Evolutionary conservation across 2,888 invertebrate genomes (phyloP), one percentile per base, ranked within the genome.

Genomic region (Liodrosophila aerea): DNA sequence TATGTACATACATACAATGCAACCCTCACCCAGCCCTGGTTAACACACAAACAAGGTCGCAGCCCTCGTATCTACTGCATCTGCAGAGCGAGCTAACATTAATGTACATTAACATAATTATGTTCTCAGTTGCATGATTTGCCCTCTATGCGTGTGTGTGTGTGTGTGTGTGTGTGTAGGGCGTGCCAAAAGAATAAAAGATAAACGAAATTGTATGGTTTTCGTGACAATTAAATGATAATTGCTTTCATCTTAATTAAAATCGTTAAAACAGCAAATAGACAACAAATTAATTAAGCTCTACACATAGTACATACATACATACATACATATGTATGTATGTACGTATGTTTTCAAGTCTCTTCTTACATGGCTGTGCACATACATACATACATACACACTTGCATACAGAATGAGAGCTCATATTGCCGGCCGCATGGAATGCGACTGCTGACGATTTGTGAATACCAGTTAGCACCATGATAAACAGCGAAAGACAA

Each of bases 371-470:
- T n/a, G n/a, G n/a, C n/a, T n/a, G n/a, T n/a, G n/a, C n/a, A n/a
- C n/a, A n/a, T n/a, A n/a, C n/a, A n/a, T n/a, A n/a, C n/a, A n/a
- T n/a, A n/a, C n/a, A n/a, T n/a, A n/a, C n/a, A n/a, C n/a, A n/a
- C n/a, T n/a, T n/a, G n/a, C n/a, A n/a, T n/a, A n/a, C n/a, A n/a
- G n/a, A n/a, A n/a, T n/a, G n/a, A n/a, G n/a, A n/a, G n/a, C n/a
- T n/a, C n/a, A n/a, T n/a, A n/a, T n/a, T n/a, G 45, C 12, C 27
- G 11, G 29, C 16, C 40, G 45, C 45, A 46, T 59, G 53, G 59
- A 53, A 71, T 61, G 67, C 37, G 51, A 72, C 41, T 50, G 56
- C 61, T 69, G 40, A 61, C 56, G 61, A n/a, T 45, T 72, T 56
- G 66, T 54, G 41, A 56, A 56, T 61, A 41, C 29, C 30, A 60